phyloP scores from a whole-genome alignment of 2,888 invertebrate genomes.

The Sinotaia quadrata region DNA sequence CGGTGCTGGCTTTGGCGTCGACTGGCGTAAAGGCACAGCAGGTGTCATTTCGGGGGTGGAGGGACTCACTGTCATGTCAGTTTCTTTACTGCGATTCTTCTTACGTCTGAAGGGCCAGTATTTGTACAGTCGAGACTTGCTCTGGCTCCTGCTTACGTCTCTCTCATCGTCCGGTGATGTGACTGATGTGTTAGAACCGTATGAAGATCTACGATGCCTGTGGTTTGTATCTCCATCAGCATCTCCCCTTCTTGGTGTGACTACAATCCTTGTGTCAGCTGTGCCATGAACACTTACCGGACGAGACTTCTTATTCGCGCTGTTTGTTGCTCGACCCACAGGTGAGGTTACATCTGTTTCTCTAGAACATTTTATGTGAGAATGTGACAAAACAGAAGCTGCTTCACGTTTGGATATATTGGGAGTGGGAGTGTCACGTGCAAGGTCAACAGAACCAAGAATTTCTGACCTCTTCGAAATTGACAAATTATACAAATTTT shows the following conservation, averaged over 20 bases:
- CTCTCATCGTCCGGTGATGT: constrained; percentile 21
- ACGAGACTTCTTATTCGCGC: neutral
- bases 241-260: neutral
- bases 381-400: neutral
- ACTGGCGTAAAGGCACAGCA: constrained; percentile 12
- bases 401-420: neutral
- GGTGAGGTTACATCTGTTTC: neutral
- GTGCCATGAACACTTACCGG: neutral
- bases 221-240: constrained; percentile 9
- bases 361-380: too few species aligned
- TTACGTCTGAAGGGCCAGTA: constrained; percentile 27
- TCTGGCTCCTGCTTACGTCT: neutral
- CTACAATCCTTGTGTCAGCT: neutral
- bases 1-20: constrained; percentile 12
- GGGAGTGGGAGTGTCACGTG: neutral
- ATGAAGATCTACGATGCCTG: constrained; percentile 5
- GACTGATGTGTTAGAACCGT: constrained; percentile 18
- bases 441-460: neutral
- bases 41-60: constrained; percentile 1
- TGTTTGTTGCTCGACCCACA: neutral
- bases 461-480: too few species aligned
- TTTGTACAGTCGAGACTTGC: constrained; percentile 15
- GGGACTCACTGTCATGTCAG: neutral
- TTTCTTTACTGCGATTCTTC: constrained; percentile 12
- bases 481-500: too few species aligned